Percentiles rank a stretch among this genome's conserved stretches.
phyloP scores from a whole-genome alignment of 1,140 invertebrate species.

The Parapsyche elsis region DNA sequence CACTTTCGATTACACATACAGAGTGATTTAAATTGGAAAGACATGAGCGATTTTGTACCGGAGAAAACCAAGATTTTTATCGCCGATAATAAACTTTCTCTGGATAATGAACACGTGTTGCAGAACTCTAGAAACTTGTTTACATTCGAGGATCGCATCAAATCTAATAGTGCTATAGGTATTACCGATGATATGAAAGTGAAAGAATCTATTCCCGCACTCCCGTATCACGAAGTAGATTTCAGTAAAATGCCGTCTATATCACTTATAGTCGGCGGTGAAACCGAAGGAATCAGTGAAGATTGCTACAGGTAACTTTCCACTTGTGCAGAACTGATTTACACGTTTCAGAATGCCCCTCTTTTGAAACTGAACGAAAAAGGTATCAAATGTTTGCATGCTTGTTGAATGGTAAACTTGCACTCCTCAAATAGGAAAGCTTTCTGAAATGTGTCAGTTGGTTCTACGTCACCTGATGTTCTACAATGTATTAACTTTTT shows the following conservation, averaged over 20 bases:
- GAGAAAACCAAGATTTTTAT: slow-evolving; percentile 72
- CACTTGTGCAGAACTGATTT: neutral
- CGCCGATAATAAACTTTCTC: slow-evolving; percentile 73
- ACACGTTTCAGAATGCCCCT: too few relatives aligned
- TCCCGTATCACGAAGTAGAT: slow-evolving; percentile 74
- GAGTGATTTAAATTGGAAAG: slow-evolving; percentile 73
- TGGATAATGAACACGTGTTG: neutral
- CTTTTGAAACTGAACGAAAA: too few relatives aligned
- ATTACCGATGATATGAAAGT: slow-evolving; percentile 7
- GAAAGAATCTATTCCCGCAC: slow-evolving; percentile 60
- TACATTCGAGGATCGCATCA: neutral
- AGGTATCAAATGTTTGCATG: too few relatives aligned
- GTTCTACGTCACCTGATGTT: neutral
- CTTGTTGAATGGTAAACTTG: neutral
- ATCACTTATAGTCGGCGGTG: slow-evolving; percentile 85
- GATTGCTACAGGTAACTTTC: slow-evolving; percentile 65
- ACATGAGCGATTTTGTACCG: slow-evolving; percentile 68
- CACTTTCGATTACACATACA: slow-evolving; percentile 84
- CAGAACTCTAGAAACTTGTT: neutral
- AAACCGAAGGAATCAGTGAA: slow-evolving; percentile 84
- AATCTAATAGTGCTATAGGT: neutral
- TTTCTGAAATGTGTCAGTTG: neutral
- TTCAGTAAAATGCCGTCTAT: slow-evolving; percentile 67
- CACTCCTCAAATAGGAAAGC: neutral
- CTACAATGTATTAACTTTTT: neutral